Evolutionary conservation across 1,140 invertebrate genomes (phyloP), one percentile per base, ranked within the genome.

Genomic region (Coenobita brevimanus): DNA sequence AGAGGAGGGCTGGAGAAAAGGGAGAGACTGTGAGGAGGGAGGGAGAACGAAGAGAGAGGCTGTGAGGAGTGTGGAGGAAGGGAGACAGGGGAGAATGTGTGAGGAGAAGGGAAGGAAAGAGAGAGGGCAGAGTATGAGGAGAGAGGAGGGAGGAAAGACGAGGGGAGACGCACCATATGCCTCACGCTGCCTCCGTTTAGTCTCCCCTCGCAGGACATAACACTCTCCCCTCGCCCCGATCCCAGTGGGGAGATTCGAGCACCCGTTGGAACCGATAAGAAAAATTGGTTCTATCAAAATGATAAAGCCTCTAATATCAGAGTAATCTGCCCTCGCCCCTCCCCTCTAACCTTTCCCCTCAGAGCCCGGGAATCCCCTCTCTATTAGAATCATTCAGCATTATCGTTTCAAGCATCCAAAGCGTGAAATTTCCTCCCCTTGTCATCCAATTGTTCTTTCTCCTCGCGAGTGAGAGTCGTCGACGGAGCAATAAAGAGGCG

Each of bases 201-300:
- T 54, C 50, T 62, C 75, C 69, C 82, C 82, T 78, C 67, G 24
- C 54, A 84, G 82, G 38, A 54, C 84, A 87, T 87, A 87, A 86
- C 83, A 84, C 43, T 76, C 84, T 54, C 76, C 84, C 76, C 84
- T 87, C 64, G 76, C 84, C 84, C 64, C 60, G 60, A 87, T 54
- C 75, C 84, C 76, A 46, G 38, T 54, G 62, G 76, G 84, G 76
- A 71, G 84, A 80, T 80, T 73, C 76, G 21, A 46, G 27, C 46
- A 50, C 30, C 83, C 76, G 62, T 30, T 87, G 84, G 84, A 87
- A 71, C 84, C 84, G 84, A 87, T 87, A 87, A 87, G 84, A 87
- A 87, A 87, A 87, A 87, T 87, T 87, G 84, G 84, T 87, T 87
- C 84, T 87, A 87, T 87, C 84, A 87, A 80, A 87, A 87, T 87